Base-by-base conservation (phyloP, 2,888 invertebrate genomes). In the Amphipoea oculea region DNA sequence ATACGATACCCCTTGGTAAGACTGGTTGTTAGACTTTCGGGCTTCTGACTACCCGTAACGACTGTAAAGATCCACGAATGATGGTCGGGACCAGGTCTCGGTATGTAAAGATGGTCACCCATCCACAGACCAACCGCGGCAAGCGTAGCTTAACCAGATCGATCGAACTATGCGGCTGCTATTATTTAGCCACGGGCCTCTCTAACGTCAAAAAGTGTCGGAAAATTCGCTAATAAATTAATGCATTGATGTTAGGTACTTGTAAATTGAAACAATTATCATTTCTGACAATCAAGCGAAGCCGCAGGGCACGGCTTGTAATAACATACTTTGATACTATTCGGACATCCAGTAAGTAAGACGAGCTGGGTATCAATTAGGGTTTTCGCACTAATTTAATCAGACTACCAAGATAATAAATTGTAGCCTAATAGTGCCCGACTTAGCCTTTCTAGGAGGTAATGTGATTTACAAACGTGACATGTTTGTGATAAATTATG, bases 311-410 rank as follows among this genome's bases (percentile, higher is more conserved):
- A 66, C n/a, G n/a, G 40, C 60, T 62, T 84, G 80, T 78, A 48
- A 78, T 11, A 36, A 29, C 17, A 70, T 29, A 80, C 62, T 71
- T 67, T 71, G 66, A 79, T 84, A 71, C 51, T 79, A 62, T n/a
- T 54, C 70, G 45, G 66, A 29, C 45, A 71, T 71, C 79, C 62
- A 79, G 80, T 81, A 84, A 81, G 84, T 84, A 81, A 84, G n/a
- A n/a, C 7, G 84, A 81, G 66, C 45, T 54, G 29, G 45, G 71
- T 71, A 84, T 67, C 71, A 84, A 80, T 80, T 84, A 84, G 66
- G 36, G 54, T 23, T 67, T 84, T 84, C 66, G 54, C 29, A 48
- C 45, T 70, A 80, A 81, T 54, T 81, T 71, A 71, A 84, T 71
- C 20, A 54, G 54, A 67, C 71, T 67, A 67, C 40, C 14, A 14